Evolutionary conservation across 2,113 vertebrate genomes (phyloP).

Genomic region (Tricholaema leucomelas): DNA sequence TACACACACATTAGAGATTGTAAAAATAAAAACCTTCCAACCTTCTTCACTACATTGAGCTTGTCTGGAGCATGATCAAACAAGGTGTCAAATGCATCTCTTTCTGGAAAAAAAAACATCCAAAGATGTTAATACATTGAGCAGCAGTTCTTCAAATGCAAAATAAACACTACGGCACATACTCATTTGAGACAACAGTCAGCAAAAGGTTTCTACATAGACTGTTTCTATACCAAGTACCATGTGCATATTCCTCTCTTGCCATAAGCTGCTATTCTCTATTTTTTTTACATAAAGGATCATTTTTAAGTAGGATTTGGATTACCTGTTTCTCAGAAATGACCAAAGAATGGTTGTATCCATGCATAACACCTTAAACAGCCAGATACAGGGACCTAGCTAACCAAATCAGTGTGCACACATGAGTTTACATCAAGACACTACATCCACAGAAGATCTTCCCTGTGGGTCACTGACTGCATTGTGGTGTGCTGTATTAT

Average conservation of each 20-base stretch:
- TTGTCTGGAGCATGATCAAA: conserved; percentile 98
- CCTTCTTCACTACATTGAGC: conserved; percentile 98
- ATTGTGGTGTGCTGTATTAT: not conserved
- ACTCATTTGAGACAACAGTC: not conserved
- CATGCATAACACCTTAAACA: not conserved
- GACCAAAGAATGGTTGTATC: not conserved
- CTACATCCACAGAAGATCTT: not conserved
- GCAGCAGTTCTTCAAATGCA: not conserved
- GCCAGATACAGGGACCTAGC: not conserved
- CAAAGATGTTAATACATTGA: not conserved
- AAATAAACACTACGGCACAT: not conserved
- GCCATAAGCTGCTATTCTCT: not conserved
- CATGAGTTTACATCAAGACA: not conserved
- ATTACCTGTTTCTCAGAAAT: not conserved
- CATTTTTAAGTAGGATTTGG: not conserved
- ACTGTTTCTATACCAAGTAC: not conserved
- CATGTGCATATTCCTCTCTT: not conserved
- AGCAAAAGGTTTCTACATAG: not conserved
- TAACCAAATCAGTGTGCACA: not conserved
- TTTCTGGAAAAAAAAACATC: conserved; percentile 82
- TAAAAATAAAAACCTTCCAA: conserved; percentile 57
- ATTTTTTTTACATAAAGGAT: not conserved
- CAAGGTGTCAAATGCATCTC: conserved; percentile 96
- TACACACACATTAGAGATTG: not conserved
- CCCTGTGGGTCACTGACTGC: not conserved